Conservation (phyloP, 2,888 invertebrate species). For the Rhorus exstirpatorius region DNA sequence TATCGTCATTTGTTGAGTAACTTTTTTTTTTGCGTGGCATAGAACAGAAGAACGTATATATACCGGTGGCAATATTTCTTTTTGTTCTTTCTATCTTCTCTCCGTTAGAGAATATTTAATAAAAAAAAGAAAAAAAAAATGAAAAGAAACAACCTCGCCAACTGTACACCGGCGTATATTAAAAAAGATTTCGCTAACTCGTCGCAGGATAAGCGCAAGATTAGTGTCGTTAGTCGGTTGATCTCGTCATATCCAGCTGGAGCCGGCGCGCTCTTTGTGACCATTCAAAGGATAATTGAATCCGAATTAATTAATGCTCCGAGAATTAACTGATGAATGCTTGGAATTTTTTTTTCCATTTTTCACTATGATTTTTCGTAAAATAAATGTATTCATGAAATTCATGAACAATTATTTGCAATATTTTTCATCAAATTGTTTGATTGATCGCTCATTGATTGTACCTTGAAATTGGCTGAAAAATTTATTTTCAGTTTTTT, state of each 20-base stretch:
- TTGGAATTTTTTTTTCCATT: not conserved
- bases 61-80: too few species aligned
- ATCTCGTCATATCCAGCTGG: constrained; percentile 47
- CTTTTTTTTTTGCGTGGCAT: too few species aligned
- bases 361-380: not conserved
- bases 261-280: not conserved
- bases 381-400: not conserved
- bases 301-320: constrained; percentile 37
- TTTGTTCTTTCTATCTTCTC: not conserved
- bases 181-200: constrained; percentile 53
- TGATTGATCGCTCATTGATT: not conserved
- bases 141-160: too few species aligned
- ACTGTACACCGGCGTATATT: constrained; percentile 28
- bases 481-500: too few species aligned
- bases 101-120: constrained; percentile 47
- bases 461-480: too few species aligned
- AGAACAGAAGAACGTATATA: too few species aligned
- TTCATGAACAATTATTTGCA: not conserved
- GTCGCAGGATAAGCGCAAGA: constrained; percentile 64
- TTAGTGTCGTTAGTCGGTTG: constrained; percentile 60
- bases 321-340: not conserved
- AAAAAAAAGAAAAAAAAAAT: too few species aligned
- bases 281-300: constrained; percentile 28
- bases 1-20: too few species aligned
- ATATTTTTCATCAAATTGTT: not conserved